Percentiles rank a stretch among this genome's conserved stretches.
phyloP scores from a whole-genome alignment of 2,888 invertebrate genomes.

The Orthonevra nobilis region DNA sequence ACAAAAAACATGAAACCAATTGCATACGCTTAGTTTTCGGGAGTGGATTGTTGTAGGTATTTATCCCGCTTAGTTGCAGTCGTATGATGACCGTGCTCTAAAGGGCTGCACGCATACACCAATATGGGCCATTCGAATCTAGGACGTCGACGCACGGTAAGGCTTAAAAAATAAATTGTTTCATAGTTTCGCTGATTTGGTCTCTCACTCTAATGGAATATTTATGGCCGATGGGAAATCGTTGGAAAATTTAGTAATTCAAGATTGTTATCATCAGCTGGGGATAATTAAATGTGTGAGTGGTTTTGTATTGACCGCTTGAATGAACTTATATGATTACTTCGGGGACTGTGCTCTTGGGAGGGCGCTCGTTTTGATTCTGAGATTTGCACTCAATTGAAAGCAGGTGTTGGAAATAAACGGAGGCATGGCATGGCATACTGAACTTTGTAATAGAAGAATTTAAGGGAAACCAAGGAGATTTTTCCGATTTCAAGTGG shows the following conservation, averaged over 20 bases:
- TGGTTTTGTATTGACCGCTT: conserved; percentile 18
- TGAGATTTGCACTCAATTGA: background rate
- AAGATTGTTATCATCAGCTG: conserved; percentile 40
- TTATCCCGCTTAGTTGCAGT: background rate
- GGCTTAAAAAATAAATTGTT: conserved; percentile 32
- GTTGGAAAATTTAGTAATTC: conserved; percentile 45
- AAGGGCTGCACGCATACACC: background rate
- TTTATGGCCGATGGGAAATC: conserved; percentile 44
- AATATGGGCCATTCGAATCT: background rate
- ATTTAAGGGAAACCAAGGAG: too few species aligned
- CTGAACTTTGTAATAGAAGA: too few species aligned
- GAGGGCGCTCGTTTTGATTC: too few species aligned
- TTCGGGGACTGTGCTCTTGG: background rate
- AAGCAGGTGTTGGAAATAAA: background rate
- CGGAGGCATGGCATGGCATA: too few species aligned
- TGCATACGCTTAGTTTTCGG: background rate
- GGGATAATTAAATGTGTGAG: conserved; percentile 35
- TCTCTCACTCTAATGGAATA: conserved; percentile 12
- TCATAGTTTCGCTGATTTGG: background rate
- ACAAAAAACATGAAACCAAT: too few species aligned
- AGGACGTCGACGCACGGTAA: background rate
- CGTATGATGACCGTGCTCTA: background rate
- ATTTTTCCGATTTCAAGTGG: too few species aligned
- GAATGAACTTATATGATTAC: conserved; percentile 17
- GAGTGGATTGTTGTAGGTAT: conserved; percentile 3